A percentile compares a stretch with the other conserved stretches of the same genome.
Conservation (phyloP, 1,140 invertebrate species). For the Drosophila pachea region DNA sequence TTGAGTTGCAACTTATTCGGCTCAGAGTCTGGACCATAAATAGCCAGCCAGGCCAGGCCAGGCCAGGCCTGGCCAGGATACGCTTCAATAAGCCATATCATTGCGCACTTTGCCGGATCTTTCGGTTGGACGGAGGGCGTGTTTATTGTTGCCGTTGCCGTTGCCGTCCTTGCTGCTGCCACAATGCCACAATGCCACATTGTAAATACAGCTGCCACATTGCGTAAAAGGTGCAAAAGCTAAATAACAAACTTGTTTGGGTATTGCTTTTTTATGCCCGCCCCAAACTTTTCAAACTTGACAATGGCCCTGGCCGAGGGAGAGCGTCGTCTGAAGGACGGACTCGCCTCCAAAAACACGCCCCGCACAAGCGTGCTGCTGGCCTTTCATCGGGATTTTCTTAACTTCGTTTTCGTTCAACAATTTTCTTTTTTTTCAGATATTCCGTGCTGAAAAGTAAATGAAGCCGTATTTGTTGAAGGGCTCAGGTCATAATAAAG, state of each 20-base stretch:
- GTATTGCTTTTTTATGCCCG: slow-evolving; percentile 42
- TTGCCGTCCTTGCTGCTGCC: too few relatives aligned
- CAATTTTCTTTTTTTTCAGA: slow-evolving; percentile 27
- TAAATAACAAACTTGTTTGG: slow-evolving; percentile 75
- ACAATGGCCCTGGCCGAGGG: slow-evolving; percentile 59
- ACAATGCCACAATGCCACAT: slow-evolving; percentile 35
- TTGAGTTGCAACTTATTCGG: slow-evolving; percentile 42
- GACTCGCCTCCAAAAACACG: too few relatives aligned
- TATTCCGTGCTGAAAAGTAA: slow-evolving; percentile 66
- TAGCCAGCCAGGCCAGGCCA: background rate
- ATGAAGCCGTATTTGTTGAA: slow-evolving; percentile 73
- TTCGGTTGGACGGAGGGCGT: slow-evolving; percentile 35
- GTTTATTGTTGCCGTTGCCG: slow-evolving; percentile 42
- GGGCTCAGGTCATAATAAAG: slow-evolving; percentile 74
- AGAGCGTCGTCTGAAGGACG: too few relatives aligned
- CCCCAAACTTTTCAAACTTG: slow-evolving; percentile 66
- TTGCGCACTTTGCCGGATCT: slow-evolving; percentile 32
- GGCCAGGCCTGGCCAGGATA: background rate
- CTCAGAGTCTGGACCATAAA: slow-evolving; percentile 35
- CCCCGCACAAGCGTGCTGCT: slow-evolving; percentile 61
- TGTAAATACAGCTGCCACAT: slow-evolving; percentile 47
- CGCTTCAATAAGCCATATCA: slow-evolving; percentile 24
- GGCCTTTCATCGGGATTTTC: slow-evolving; percentile 67
- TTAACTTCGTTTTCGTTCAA: slow-evolving; percentile 22
- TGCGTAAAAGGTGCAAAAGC: slow-evolving; percentile 61